phyloP scores from a whole-genome alignment of 1,140 invertebrate genomes.

The Diabrotica virgifera region DNA sequence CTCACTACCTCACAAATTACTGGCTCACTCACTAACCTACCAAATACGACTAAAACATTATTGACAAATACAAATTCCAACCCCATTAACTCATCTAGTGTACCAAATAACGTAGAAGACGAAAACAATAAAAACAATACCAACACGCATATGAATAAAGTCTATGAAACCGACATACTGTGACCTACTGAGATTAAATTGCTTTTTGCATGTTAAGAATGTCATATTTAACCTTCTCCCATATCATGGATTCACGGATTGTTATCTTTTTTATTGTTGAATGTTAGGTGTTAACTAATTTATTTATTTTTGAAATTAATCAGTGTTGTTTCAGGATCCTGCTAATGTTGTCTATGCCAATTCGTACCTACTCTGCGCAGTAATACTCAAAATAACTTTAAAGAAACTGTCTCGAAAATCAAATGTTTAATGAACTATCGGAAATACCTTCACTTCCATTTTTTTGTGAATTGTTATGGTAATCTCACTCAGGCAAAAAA shows the following conservation, averaged over 20 bases:
- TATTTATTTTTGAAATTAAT: conserved; percentile 8
- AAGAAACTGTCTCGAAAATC: not conserved
- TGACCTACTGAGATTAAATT: conserved; percentile 52
- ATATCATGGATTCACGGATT: conserved; percentile 31
- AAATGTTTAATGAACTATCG: not conserved
- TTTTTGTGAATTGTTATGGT: not conserved
- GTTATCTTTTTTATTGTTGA: conserved; percentile 30
- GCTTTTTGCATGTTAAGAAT: conserved; percentile 39
- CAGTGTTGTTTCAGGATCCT: too few relatives aligned
- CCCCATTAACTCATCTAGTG: conserved; percentile 35
- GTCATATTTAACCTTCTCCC: conserved; percentile 14
- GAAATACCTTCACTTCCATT: not conserved
- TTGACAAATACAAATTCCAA: conserved; percentile 35
- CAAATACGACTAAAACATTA: conserved; percentile 42
- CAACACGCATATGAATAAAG: conserved; percentile 64
- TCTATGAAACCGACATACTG: conserved; percentile 89
- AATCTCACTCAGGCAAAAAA: too few relatives aligned
- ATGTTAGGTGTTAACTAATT: conserved; percentile 28
- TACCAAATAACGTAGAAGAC: conserved; percentile 37
- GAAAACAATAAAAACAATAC: conserved; percentile 18
- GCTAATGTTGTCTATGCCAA: not conserved
- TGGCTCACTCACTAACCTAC: conserved; percentile 62
- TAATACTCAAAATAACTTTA: not conserved
- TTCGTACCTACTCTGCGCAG: too few relatives aligned
- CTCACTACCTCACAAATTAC: conserved; percentile 59